phyloP scores from a whole-genome alignment of 2,888 invertebrate genomes.

The Conops quadrifasciatus region DNA sequence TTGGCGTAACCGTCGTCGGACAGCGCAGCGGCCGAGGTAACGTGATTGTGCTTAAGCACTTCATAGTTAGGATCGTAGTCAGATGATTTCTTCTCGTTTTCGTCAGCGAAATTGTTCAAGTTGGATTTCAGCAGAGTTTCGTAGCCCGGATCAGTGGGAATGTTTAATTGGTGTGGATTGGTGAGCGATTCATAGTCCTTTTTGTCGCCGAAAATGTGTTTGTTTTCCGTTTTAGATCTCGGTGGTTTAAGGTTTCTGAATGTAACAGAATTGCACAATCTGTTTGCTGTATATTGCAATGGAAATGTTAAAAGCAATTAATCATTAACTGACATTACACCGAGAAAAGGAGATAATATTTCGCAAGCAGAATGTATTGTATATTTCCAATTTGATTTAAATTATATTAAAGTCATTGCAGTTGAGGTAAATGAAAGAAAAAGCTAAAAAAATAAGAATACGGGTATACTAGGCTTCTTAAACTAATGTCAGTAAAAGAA shows the following conservation, averaged over 20 bases:
- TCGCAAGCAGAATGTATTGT: no score
- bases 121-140: constrained; percentile 69
- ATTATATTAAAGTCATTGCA: no score
- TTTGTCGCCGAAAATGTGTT: constrained; percentile 43
- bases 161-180: constrained; percentile 57
- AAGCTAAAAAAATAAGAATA: background rate
- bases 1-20: constrained; percentile 65
- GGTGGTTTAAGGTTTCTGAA: constrained; percentile 40
- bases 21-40: constrained; percentile 50
- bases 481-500: no score
- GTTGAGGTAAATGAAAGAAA: no score
- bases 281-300: constrained; percentile 35
- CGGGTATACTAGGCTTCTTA: no score
- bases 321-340: background rate
- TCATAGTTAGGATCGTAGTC: constrained; percentile 84
- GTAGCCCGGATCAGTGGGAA: constrained; percentile 72
- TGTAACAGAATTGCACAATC: constrained; percentile 37
- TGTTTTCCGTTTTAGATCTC: constrained; percentile 24
- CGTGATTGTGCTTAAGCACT: constrained; percentile 68
- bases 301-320: background rate
- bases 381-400: no score
- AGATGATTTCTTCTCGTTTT: constrained; percentile 64
- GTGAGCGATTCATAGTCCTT: constrained; percentile 59
- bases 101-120: constrained; percentile 44
- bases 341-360: no score